Conservation (phyloP, 2,888 invertebrate species). For the Boloria euphrosyne region DNA sequence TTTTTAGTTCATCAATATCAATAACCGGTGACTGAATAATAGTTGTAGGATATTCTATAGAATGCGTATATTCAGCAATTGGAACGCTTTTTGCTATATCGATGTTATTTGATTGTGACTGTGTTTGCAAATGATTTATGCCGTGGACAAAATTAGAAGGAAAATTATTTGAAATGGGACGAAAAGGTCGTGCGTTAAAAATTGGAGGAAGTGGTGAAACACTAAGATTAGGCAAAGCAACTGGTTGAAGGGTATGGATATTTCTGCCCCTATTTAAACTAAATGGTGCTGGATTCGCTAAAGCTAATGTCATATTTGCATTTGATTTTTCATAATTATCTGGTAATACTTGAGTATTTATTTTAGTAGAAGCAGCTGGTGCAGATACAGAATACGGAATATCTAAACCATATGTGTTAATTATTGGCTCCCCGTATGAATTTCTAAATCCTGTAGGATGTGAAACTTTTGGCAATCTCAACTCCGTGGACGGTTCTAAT, state of each 20-base stretch:
- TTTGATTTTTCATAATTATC: conserved; percentile 48
- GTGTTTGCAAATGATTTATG: conserved; percentile 60
- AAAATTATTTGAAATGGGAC: conserved; percentile 55
- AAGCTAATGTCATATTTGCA: conserved; percentile 62
- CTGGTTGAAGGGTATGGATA: conserved; percentile 79
- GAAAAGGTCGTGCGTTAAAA: conserved; percentile 83
- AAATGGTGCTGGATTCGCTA: conserved; percentile 74
- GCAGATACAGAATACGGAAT: conserved; percentile 67
- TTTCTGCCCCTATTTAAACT: conserved; percentile 71
- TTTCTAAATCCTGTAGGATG: conserved; percentile 67
- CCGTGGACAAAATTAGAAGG: conserved; percentile 56
- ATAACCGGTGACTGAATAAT: conserved; percentile 87
- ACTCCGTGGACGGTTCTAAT: conserved; percentile 52
- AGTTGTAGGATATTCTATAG: conserved; percentile 87
- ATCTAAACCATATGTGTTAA: conserved; percentile 58
- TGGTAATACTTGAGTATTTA: conserved; percentile 68
- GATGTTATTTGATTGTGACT: conserved; percentile 62
- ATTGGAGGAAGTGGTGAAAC: conserved; percentile 84
- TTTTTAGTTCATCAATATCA: conserved; percentile 75
- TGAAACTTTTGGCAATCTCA: conserved; percentile 66
- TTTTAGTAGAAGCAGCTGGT: conserved; percentile 69
- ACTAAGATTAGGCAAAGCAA: conserved; percentile 85
- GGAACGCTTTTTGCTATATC: conserved; percentile 85
- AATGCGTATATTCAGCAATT: conserved; percentile 85
- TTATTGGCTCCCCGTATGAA: conserved; percentile 73